Base-by-base conservation (phyloP, 2,888 invertebrate genomes). In the Eupithecia tripunctaria region DNA sequence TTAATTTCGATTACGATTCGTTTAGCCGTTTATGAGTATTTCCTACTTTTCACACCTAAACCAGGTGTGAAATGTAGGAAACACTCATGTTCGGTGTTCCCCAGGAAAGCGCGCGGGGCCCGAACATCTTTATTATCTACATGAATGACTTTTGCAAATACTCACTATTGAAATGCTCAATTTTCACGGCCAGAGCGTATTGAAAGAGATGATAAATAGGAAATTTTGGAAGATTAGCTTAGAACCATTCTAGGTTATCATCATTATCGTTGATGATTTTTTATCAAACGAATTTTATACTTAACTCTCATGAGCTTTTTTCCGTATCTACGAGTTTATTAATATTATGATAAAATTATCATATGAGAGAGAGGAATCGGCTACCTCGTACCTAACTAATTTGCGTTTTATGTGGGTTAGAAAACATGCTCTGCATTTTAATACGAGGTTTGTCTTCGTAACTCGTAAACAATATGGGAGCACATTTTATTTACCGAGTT, bases 341-440 rank as follows among this genome's bases (percentile, higher is more conserved):
- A n/a, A n/a, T n/a, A n/a, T n/a, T 3, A 14, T 25, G 12, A 56
- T 4, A 25, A 56, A 56, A 21, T 25, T 25, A 21, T 36, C 36
- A 1, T 3, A 25, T 25, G 14, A 56, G 56, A 56, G 56, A 56
- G 14, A 25, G 25, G 25, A 56, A 25, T 25, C 56, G 12, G 56
- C 21, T 56, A 21, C 47, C n/a, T 47, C 47, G 47, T 47, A 43
- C 43, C 43, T 43, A 21, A 12, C 47, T n/a, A 51, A 51, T 51
- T 56, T 51, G 51, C 21, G 21, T 21, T 56, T 25, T 56, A 25
- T 56, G 21, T 56, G 12, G 56, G 4, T 56, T 56, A 56, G 56
- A 56, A 56, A 56, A 56, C 56, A 56, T 56, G 25, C 12, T 56
- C 56, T 56, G 56, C 56, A 56, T 56, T 56, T 56, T 56, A 56